Base-by-base conservation (phyloP, 35 echinoderm and acorn worm genomes). In the Apostichopus japonicus region DNA sequence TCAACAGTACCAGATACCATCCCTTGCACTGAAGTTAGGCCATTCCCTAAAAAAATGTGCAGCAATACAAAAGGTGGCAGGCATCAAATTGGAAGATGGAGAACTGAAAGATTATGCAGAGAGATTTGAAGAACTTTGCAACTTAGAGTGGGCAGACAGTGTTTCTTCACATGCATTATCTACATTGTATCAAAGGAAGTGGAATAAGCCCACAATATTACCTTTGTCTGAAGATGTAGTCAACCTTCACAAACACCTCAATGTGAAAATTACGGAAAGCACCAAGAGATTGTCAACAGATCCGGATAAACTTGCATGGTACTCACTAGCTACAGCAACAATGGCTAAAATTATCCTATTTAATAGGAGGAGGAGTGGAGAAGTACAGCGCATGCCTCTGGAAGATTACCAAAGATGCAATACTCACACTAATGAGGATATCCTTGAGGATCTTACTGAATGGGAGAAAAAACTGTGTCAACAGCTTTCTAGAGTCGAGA, bases 21-120 rank as follows among this genome's bases (percentile, higher is more conserved):
- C 92, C 44, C 87, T 95, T 33, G 94, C 94, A 1, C 65, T 95
- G 23, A 95, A 95, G 77, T 80, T 95, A 76, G 94, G 94, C 54
- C 92, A 93, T 81, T 92, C 86, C 13, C 27, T 95, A 10, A 84
- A 83, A 57, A 90, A 84, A 76, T 95, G 94, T 93, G 84, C 92
- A 56, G 44, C 23, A 16, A 93, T 95, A 59, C 86, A 90, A 22
- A 93, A 87, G 87, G 86, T 51, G 8, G 57, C 79, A 24, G 94
- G 83, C 51, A 59, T 90, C 10, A 90, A 93, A 82, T 63, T 57
- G 21, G 55, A 16, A 53, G 87, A 94, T 24, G 58, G 55, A 86
- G 8, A 24, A 17, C 24, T 54, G 53, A 84, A 81, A 65, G 90
- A 73, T 57, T 56, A 86, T 33, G 88, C 78, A 55, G 57, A 59